Percentiles rank a stretch among this genome's conserved stretches.
phyloP scores from a whole-genome alignment of 2,797 vertebrate species.

The Urocyon cinereoargenteus region DNA sequence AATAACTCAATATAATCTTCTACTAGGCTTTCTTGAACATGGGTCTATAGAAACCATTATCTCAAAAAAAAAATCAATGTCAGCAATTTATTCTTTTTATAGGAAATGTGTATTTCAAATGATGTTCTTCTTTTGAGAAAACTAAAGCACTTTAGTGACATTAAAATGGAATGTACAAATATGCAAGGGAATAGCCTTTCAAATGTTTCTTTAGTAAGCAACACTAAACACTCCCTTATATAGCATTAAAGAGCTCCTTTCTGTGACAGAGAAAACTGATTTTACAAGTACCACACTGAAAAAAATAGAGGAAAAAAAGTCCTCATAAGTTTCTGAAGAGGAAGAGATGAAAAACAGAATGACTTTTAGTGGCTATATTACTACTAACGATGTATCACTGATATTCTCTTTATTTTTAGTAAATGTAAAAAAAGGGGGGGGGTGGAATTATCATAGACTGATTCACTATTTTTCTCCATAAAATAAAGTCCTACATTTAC shows the following conservation, averaged over 20 bases:
- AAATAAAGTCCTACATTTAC: background rate
- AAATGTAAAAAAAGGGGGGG: background rate
- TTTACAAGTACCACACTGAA: background rate
- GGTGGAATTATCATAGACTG: background rate
- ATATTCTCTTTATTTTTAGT: background rate
- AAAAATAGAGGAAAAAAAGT: background rate
- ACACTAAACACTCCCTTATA: background rate
- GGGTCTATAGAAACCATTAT: constrained; percentile 70
- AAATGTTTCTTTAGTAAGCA: constrained; percentile 30
- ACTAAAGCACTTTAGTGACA: constrained; percentile 48
- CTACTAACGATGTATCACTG: background rate
- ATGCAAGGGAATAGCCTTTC: background rate
- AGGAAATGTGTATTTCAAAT: constrained; percentile 58
- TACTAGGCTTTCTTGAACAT: constrained; percentile 20
- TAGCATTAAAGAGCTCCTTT: background rate
- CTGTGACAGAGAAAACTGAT: background rate
- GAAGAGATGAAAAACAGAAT: constrained; percentile 4
- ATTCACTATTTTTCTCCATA: background rate
- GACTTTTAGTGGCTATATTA: background rate
- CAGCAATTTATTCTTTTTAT: constrained; percentile 72
- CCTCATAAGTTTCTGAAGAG: background rate
- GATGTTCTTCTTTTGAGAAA: constrained; percentile 57
- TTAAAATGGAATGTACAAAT: constrained; percentile 50
- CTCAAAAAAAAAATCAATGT: constrained; percentile 69
- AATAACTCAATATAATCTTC: constrained; percentile 48